Evolutionary conservation across 2,797 vertebrate species (phyloP), one percentile per base, ranked within the genome.

Genomic region (Catostomus latipinnis): DNA sequence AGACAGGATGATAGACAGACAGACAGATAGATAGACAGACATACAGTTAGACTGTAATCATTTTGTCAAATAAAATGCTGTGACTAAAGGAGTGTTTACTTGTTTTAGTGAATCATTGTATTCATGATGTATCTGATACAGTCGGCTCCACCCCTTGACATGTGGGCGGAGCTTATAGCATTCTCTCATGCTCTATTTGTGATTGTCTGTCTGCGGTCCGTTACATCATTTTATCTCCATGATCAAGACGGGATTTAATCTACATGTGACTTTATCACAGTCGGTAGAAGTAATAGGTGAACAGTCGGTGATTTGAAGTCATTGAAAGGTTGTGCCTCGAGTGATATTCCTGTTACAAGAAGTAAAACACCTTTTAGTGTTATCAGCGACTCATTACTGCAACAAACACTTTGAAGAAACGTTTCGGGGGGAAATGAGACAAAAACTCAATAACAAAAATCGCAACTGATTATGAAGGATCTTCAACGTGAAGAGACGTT

Each of bases 141-240:
- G 11, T 12, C 22, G 6, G 57, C 76, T 46, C 67, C 76, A 14
- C 76, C 76, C 60, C 68, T 11, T 45, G 65, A 11, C 14, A 2
- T 0, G 11, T 14, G 60, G 57, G 75, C 56, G 58, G 49, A 14
- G 68, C 14, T 78, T 78, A 63, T 11, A 3, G 34, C 6, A 10
- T 53, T 13, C 18, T 56, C 58, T 48, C 22, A 2, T 0, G 67
- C 63, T 18, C n/a, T 78, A 48, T 50, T 45, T 69, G 6, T 14
- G 61, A 63, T 63, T 10, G 54, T 52, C 12, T 76, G 74, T 43
- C 43, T 34, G 34, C 34, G 34, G 34, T 34, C 34, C 34, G 34
- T 34, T 71, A 53, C 14, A n/a, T 18, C 45, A 48, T 52, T 53
- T 60, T 46, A 62, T 62, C 9, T 52, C 11, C 5, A 14, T 60